Conservation (phyloP, 2,797 vertebrate species). For the Cottoperca gobio region DNA sequence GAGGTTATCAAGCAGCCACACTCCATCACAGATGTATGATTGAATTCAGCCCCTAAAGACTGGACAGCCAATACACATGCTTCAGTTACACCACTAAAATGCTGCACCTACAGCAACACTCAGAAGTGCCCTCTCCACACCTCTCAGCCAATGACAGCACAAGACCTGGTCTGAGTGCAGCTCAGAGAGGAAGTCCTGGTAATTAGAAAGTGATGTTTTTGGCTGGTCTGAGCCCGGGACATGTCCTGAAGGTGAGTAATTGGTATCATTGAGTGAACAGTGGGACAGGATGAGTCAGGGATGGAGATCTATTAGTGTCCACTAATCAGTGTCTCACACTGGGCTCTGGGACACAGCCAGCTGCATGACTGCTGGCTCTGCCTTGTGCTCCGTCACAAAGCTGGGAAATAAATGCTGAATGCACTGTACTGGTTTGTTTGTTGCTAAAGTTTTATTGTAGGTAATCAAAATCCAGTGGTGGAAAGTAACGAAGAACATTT, state of each 20-base stretch:
- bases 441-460: background rate
- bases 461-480: background rate
- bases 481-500: background rate
- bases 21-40: slow-evolving; percentile 30
- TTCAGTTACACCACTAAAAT: slow-evolving; percentile 8
- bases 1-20: slow-evolving; percentile 28
- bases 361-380: slow-evolving; percentile 25
- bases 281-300: slow-evolving; percentile 71
- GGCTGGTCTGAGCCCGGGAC: slow-evolving; percentile 46
- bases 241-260: slow-evolving; percentile 73
- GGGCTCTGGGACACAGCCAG: slow-evolving; percentile 57
- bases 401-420: background rate
- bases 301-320: slow-evolving; percentile 70
- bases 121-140: background rate
- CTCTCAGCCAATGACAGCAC: slow-evolving; percentile 4
- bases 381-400: slow-evolving; percentile 47
- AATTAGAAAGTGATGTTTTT: slow-evolving; percentile 72
- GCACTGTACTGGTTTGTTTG: background rate
- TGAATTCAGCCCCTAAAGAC: slow-evolving; percentile 22
- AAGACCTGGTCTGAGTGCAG: slow-evolving; percentile 8
- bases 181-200: slow-evolving; percentile 48
- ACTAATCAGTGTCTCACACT: slow-evolving; percentile 63
- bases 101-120: slow-evolving; percentile 22
- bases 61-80: background rate
- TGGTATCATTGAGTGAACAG: slow-evolving; percentile 69